phyloP scores from a whole-genome alignment of 1,140 invertebrate genomes.

The Berghia stephanieae region DNA sequence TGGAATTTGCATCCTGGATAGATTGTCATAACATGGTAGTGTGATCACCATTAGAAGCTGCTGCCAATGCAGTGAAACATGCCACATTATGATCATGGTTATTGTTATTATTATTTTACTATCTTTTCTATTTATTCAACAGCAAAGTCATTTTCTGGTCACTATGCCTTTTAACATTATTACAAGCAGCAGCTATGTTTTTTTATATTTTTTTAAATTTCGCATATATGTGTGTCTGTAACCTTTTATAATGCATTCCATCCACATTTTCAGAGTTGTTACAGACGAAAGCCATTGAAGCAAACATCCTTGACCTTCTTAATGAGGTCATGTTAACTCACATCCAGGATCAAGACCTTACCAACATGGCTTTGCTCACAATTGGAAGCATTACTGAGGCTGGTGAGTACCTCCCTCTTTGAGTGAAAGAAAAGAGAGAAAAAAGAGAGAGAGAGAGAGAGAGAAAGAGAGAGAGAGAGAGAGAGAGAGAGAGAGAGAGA shows the following conservation, averaged over 20 bases:
- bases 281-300: constrained; percentile 72
- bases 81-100: too few species aligned
- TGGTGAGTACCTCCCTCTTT: constrained; percentile 56
- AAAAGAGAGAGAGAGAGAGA: not conserved
- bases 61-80: too few species aligned
- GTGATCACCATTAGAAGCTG: too few species aligned
- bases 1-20: too few species aligned
- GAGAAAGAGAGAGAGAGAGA: not conserved
- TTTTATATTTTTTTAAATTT: not conserved
- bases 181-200: too few species aligned
- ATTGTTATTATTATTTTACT: too few species aligned
- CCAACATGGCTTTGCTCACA: constrained; percentile 76
- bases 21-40: too few species aligned
- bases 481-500: not conserved
- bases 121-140: too few species aligned
- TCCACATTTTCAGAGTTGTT: constrained; percentile 62
- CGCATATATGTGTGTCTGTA: not conserved
- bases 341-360: constrained; percentile 71
- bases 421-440: too few species aligned
- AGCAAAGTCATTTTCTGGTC: too few species aligned
- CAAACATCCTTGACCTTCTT: constrained; percentile 74
- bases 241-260: not conserved
- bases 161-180: too few species aligned
- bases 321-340: constrained; percentile 70
- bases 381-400: constrained; percentile 80